Evolutionary conservation across 2,797 vertebrate genomes (phyloP).

Genomic region (Psittacula derbiana): DNA sequence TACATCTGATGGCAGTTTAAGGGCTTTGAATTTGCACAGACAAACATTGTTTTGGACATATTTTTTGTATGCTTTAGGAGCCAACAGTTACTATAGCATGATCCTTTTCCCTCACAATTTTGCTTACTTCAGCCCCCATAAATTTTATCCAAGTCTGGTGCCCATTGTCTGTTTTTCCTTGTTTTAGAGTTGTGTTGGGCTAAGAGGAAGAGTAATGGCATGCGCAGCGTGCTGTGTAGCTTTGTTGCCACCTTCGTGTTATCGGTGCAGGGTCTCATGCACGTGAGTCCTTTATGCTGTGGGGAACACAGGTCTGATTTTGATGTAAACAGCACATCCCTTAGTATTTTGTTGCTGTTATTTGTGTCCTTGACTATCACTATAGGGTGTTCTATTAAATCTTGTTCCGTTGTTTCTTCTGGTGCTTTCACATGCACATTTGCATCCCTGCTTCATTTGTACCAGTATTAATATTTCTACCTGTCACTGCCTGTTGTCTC

Average conservation of each 20-base stretch:
- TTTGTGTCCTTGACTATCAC: not conserved
- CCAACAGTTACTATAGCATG: not conserved
- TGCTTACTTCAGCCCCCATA: not conserved
- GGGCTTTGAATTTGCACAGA: not conserved
- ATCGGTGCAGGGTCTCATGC: not conserved
- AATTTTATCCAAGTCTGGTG: not conserved
- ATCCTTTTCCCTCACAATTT: not conserved
- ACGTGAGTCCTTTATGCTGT: not conserved
- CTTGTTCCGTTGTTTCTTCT: not conserved
- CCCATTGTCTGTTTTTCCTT: not conserved
- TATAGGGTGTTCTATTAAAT: not conserved
- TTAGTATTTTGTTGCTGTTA: not conserved
- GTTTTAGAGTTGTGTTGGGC: not conserved
- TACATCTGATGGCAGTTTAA: not conserved
- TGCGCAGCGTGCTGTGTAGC: rapidly evolving
- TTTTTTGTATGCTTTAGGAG: not conserved
- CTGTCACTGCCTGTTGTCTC: not conserved
- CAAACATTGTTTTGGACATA: rapidly evolving
- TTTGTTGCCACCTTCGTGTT: not conserved
- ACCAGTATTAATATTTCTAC: not conserved
- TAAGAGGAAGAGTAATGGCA: not conserved
- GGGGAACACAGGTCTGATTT: not conserved
- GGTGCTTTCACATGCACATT: not conserved
- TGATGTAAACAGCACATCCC: not conserved
- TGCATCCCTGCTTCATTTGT: not conserved